Base-by-base conservation (phyloP, 2,797 vertebrate species). In the Heterohyrax brucei region DNA sequence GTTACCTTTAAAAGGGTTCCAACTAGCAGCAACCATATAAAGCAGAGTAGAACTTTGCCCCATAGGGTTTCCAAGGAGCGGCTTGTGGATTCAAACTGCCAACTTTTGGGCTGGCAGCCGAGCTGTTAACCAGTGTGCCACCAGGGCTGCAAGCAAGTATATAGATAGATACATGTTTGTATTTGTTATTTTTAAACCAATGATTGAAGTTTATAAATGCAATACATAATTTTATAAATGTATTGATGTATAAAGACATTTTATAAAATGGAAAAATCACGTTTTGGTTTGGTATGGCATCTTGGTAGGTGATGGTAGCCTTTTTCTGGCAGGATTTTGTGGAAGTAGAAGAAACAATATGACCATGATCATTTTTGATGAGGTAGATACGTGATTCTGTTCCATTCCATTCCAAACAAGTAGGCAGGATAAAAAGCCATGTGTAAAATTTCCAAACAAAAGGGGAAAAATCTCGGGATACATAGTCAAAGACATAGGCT, bases 101-200 rank as follows among this genome's bases (percentile, higher is more conserved):
- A 14, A 56, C 53, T 16, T 56, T 56, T 56, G 13, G 12, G 53
- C 18, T 56, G 14, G 53, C 53, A 13, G 53, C 53, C 53, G 13
- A 56, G 13, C 53, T 56, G 13, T 56, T 56, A 56, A 56, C 53
- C 53, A 56, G 13, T 56, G 10, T 16, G 18, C 53, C 53, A 56
- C 53, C 53, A 56, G 53, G 53, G 53, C 53, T 56, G 13, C 53
- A 56, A 56, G 53, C 13, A 56, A 16, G 44, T 7, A 3, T 6
- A 2, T 84, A 66, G 21, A 30, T 50, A 3, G 2, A 21, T 56
- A 24, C 13, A 30, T 48, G 12, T 16, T 12, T 75, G 39, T 46
- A 77, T 28, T 81, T 64, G 56, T 70, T 56, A 24, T n/a, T 95
- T 89, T 89, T 19, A 82, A 96, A 84, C 28, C 2, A 46, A 13